Conservation (phyloP, 1,140 invertebrate genomes). For the Euwallacea similis region DNA sequence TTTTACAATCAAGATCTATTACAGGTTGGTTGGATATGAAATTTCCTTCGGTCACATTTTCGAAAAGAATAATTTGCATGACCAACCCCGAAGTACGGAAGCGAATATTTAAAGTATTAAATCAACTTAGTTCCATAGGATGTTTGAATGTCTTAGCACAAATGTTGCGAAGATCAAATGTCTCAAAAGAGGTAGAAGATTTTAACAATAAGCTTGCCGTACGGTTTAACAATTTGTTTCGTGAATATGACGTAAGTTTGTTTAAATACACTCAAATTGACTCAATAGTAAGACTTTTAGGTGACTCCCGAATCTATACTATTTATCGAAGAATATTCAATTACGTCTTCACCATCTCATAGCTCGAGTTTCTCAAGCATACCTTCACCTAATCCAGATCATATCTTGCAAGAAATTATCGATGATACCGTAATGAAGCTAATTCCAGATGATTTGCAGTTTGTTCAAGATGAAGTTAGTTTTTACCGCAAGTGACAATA, state of each 20-base stretch:
- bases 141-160: slow-evolving; percentile 20
- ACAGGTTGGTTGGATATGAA: slow-evolving; percentile 26
- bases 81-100: slow-evolving; percentile 21
- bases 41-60: slow-evolving; percentile 29
- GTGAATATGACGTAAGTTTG: slow-evolving; percentile 8
- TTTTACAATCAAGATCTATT: neutral
- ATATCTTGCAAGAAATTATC: slow-evolving; percentile 21
- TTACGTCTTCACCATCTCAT: neutral
- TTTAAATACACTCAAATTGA: neutral
- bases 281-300: slow-evolving; percentile 9
- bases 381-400: slow-evolving; percentile 3
- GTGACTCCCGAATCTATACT: slow-evolving; percentile 24
- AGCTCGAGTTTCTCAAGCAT: neutral
- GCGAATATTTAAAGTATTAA: slow-evolving; percentile 25
- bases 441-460: slow-evolving; percentile 18
- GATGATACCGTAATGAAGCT: slow-evolving; percentile 27
- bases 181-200: slow-evolving; percentile 1
- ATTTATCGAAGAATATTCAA: slow-evolving; percentile 11
- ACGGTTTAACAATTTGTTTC: slow-evolving; percentile 7
- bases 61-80: slow-evolving; percentile 22
- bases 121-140: slow-evolving; percentile 14
- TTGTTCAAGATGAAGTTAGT: slow-evolving; percentile 21
- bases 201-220: neutral
- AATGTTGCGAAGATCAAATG: neutral
- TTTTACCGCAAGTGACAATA: neutral